Evolutionary conservation across 2,113 vertebrate genomes (phyloP).

Genomic region (Centropus bengalensis): DNA sequence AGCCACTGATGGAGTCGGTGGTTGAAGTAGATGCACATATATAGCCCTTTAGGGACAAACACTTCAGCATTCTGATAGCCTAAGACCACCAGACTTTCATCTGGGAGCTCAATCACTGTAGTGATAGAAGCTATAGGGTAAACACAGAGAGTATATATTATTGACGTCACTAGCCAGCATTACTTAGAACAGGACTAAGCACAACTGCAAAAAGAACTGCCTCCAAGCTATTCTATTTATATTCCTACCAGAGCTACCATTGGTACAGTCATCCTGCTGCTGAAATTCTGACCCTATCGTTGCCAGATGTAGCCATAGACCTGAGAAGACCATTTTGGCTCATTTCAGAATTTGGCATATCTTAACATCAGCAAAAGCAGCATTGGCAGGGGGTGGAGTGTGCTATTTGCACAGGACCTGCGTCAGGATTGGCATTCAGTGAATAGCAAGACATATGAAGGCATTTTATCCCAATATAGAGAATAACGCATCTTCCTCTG

Average conservation of each 20-base stretch:
- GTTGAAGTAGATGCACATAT: neutral
- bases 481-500: constrained; percentile 72
- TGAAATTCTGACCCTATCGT: constrained; percentile 37
- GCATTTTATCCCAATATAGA: constrained; percentile 76
- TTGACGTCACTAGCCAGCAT: constrained; percentile 28
- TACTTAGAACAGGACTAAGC: constrained; percentile 46
- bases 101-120: neutral
- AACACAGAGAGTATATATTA: constrained; percentile 5
- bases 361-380: constrained; percentile 54
- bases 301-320: constrained; percentile 37
- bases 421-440: constrained; percentile 73
- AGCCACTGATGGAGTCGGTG: neutral
- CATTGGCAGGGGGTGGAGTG: constrained; percentile 50
- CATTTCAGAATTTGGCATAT: constrained; percentile 38
- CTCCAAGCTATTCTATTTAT: constrained; percentile 65
- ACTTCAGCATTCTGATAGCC: neutral
- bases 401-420: constrained; percentile 62
- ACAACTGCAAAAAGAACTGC: constrained; percentile 43
- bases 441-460: constrained; percentile 70
- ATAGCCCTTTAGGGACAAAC: neutral
- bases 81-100: neutral
- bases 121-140: neutral
- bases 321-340: constrained; percentile 34
- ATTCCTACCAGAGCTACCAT: constrained; percentile 29
- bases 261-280: constrained; percentile 39